Base-by-base conservation (phyloP, 2,888 invertebrate genomes). In the Zonitis immaculata region DNA sequence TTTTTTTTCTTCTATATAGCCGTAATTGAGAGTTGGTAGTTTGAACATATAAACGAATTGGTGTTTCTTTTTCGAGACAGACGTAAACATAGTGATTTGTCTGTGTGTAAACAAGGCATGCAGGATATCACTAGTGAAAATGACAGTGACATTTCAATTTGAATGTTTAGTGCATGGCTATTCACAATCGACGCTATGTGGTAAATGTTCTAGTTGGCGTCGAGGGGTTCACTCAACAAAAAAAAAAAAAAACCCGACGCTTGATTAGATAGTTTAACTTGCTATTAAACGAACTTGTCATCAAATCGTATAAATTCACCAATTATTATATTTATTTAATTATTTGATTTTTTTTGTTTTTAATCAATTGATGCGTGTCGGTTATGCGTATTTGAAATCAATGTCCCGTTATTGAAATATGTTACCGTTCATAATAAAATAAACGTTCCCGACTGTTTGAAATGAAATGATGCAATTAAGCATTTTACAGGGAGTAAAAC, bases 101-200 rank as follows among this genome's bases (percentile, higher is more conserved):
- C 65, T 66, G 65, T 56, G 55, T 57, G 63, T 58, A 59, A 59
- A 61, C 60, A 56, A 51, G 52, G 58, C 49, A 50, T 56, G 61
- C 50, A 61, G 59, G 56, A 62, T 58, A 62, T 62, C 59, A 62
- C 56, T 63, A 49, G 70, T 72, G 72, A 72, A 70, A 71, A 70
- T 73, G 74, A 73, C 73, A 73, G 65, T 74, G 73, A 74, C 73
- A 70, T 72, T 74, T 73, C 74, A 73, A 74, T 74, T 73, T 72
- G 67, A 65, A 70, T 69, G 67, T 66, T 67, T 62, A 65, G 58
- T 66, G 62, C 63, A 62, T 64, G 65, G 61, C 61, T 63, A 63
- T 62, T 63, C 52, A 59, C 60, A 66, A 65, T 63, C 61, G 65
- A 61, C 61, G 65, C 53, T 60, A 56, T 62, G 65, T 61, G 68